phyloP scores from a whole-genome alignment of 1,140 invertebrate species.

The Palaemon carinicauda region DNA sequence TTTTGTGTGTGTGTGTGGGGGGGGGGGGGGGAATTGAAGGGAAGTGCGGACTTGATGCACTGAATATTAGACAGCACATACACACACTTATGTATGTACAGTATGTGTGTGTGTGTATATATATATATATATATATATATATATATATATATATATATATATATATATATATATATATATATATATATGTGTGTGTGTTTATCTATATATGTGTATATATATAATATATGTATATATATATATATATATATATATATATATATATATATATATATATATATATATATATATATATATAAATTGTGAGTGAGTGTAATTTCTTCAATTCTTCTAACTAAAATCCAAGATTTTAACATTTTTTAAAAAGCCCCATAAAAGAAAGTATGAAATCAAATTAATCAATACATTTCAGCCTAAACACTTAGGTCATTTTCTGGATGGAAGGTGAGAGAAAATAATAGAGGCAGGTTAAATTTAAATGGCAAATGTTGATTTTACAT shows the following conservation, averaged over 20 bases:
- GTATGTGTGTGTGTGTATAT: neutral
- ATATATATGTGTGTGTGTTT: too few relatives aligned
- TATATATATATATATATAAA: neutral
- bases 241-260: neutral
- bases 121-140: constrained; percentile 9
- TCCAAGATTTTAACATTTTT: too few relatives aligned
- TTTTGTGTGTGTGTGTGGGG: neutral
- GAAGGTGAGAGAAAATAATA: too few relatives aligned
- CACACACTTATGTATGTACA: too few relatives aligned
- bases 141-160: constrained; percentile 5
- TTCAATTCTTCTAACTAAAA: too few relatives aligned
- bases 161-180: constrained; percentile 3
- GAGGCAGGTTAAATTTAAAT: too few relatives aligned
- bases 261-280: neutral
- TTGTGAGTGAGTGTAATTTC: too few relatives aligned
- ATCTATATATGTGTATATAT: neutral
- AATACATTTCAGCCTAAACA: too few relatives aligned
- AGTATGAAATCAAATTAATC: too few relatives aligned
- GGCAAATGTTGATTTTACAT: too few relatives aligned
- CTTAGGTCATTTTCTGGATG: too few relatives aligned
- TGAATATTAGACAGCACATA: neutral
- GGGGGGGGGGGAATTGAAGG: neutral
- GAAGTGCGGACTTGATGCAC: neutral
- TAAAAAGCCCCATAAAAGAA: too few relatives aligned
- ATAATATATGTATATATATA: neutral